Percentiles rank a stretch among this genome's conserved stretches.
Evolutionary conservation across 1,140 invertebrate species (phyloP).

Genomic region (Cydia splendana): DNA sequence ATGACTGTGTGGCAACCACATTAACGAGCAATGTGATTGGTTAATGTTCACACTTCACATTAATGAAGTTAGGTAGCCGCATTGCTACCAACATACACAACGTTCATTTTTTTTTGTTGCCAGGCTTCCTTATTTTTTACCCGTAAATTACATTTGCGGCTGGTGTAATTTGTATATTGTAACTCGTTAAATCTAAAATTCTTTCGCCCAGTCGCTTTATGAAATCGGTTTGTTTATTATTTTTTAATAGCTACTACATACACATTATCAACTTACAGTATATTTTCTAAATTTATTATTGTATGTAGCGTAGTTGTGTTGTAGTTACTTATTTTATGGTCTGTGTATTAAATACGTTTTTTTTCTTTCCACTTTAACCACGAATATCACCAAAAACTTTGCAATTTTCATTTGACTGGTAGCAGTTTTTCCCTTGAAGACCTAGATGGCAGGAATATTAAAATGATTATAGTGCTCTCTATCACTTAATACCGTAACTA

Average conservation of each 20-base stretch:
- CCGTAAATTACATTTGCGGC: neutral
- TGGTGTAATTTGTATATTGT: too few relatives aligned
- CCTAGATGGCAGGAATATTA: constrained; percentile 40
- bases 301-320: too few relatives aligned
- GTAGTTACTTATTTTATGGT: too few relatives aligned
- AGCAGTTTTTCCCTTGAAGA: constrained; percentile 7
- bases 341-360: too few relatives aligned
- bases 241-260: too few relatives aligned
- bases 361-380: neutral
- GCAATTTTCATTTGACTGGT: neutral
- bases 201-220: too few relatives aligned
- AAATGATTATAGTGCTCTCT: constrained; percentile 19
- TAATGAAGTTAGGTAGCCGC: neutral
- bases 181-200: too few relatives aligned
- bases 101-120: neutral
- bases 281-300: too few relatives aligned
- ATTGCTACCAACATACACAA: neutral
- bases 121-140: neutral
- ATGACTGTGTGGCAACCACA: neutral
- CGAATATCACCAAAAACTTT: neutral
- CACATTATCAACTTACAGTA: too few relatives aligned
- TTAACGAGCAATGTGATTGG: neutral
- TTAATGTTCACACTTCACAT: neutral
- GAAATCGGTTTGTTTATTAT: too few relatives aligned
- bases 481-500: neutral